Evolutionary conservation across 2,113 vertebrate genomes (phyloP).

Genomic region (Serinus canaria): DNA sequence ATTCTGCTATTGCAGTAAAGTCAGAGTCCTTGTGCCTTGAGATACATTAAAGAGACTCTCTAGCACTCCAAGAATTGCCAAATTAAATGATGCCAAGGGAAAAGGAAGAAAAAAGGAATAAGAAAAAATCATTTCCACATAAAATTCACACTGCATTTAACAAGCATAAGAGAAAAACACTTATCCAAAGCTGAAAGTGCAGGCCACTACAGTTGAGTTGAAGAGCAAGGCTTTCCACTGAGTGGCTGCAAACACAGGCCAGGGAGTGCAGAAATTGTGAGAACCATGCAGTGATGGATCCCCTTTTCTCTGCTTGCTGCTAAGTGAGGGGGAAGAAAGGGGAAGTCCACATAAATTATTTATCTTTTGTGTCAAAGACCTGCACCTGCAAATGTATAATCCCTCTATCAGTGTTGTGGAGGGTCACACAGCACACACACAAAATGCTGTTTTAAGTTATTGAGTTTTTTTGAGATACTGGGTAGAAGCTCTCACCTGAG

Average conservation of each 20-base stretch:
- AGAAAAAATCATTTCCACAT: background rate
- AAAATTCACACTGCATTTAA: conserved; percentile 29
- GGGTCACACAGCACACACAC: background rate
- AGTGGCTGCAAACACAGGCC: background rate
- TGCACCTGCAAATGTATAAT: background rate
- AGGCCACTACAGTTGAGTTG: background rate
- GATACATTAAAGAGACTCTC: conserved; percentile 7
- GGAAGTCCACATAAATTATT: background rate
- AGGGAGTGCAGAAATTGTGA: background rate
- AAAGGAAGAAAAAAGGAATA: background rate
- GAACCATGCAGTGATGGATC: background rate
- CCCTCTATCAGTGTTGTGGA: background rate
- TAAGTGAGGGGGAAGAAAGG: background rate
- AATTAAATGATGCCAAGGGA: background rate
- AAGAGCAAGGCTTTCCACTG: background rate
- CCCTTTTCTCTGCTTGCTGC: background rate
- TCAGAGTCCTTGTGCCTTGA: background rate
- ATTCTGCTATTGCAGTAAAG: conserved; percentile 13
- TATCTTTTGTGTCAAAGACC: background rate
- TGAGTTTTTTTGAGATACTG: background rate
- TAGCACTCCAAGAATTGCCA: background rate
- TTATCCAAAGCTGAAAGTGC: background rate
- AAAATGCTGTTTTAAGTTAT: background rate
- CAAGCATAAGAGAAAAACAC: conserved; percentile 37
- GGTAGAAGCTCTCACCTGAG: background rate